These are phyloP conservation scores for Incurvaria masculella DNA, from an alignment of 2,888 invertebrate species.

Conservation along the genomic window DNA sequence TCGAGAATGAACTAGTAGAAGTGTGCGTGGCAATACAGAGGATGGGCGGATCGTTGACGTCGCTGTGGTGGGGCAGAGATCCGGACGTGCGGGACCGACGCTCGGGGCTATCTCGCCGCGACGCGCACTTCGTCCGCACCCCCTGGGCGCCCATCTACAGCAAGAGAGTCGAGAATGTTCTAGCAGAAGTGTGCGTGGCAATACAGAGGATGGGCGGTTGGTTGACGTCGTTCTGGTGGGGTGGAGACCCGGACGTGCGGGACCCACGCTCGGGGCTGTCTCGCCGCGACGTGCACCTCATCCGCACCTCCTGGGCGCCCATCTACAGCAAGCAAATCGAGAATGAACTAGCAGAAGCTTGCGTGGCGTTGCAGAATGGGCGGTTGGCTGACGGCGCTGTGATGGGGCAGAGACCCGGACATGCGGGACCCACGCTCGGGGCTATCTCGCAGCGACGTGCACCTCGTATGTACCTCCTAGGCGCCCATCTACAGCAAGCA, in stretches of 20 bases:
- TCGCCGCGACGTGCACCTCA: slow-evolving; percentile 9
- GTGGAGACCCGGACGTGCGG: slow-evolving; percentile 10
- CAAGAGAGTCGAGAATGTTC: no score
- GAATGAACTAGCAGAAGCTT: no score
- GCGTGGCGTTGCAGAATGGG: slow-evolving; percentile 8
- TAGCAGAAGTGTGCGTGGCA: neutral
- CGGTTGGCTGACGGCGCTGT: slow-evolving; percentile 10
- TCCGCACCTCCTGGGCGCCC: slow-evolving; percentile 12
- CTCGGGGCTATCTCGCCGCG: no score
- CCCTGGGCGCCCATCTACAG: no score
- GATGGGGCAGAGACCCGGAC: slow-evolving; percentile 13
- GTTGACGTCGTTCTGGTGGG: slow-evolving; percentile 14
- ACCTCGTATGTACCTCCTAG: slow-evolving; percentile 12
- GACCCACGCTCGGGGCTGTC: slow-evolving; percentile 13
- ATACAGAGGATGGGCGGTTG: slow-evolving; percentile 11
- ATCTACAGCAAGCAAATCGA: no score
- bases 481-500: slow-evolving; percentile 11
- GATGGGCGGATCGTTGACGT: slow-evolving; percentile 13
- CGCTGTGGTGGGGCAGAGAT: slow-evolving; percentile 11
- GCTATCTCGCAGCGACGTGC: slow-evolving; percentile 10
- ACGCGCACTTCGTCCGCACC: no score
- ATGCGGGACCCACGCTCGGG: slow-evolving; percentile 11
- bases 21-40: no score
- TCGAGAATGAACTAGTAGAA: no score
- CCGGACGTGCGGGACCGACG: no score